These are phyloP conservation scores for Elaeidobius kamerunicus DNA, from an alignment of 2,888 invertebrate genomes.

Conservation along the genomic window DNA sequence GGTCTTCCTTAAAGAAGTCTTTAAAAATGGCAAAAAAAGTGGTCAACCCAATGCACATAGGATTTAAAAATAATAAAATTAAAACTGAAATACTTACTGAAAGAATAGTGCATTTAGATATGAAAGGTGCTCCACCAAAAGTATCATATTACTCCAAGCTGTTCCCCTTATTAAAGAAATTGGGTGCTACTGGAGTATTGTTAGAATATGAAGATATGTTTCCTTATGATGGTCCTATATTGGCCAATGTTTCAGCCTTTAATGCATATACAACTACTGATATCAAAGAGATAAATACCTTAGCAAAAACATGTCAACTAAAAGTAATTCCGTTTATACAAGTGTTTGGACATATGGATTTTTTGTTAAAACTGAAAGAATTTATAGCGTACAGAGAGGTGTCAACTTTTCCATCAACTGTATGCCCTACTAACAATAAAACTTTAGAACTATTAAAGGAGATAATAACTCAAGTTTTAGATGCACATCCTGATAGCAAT, in stretches of 20 bases:
- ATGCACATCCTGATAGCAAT: constrained; percentile 53
- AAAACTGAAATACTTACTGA: constrained; percentile 40
- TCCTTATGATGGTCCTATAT: constrained; percentile 63
- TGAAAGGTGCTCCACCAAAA: constrained; percentile 81
- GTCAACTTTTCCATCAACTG: constrained; percentile 56
- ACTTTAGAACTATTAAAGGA: constrained; percentile 57
- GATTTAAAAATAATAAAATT: too few species aligned
- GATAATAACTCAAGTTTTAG: constrained; percentile 70
- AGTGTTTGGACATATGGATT: constrained; percentile 84
- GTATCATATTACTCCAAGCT: constrained; percentile 59
- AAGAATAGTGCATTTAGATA: constrained; percentile 76
- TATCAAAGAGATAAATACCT: constrained; percentile 31
- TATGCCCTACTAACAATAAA: constrained; percentile 66
- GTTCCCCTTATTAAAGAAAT: constrained; percentile 57
- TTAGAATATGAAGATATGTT: constrained; percentile 90
- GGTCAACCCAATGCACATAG: too few species aligned
- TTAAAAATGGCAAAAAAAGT: too few species aligned
- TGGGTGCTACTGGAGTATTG: constrained; percentile 75
- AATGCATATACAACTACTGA: constrained; percentile 53
- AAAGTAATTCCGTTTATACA: constrained; percentile 79
- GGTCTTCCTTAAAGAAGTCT: too few species aligned
- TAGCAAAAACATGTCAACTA: constrained; percentile 59
- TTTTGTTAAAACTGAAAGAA: constrained; percentile 67
- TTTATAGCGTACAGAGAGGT: constrained; percentile 67
- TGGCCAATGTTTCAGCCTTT: constrained; percentile 59